Conservation (phyloP, 2,113 vertebrate genomes). For the Chaetops frenatus region DNA sequence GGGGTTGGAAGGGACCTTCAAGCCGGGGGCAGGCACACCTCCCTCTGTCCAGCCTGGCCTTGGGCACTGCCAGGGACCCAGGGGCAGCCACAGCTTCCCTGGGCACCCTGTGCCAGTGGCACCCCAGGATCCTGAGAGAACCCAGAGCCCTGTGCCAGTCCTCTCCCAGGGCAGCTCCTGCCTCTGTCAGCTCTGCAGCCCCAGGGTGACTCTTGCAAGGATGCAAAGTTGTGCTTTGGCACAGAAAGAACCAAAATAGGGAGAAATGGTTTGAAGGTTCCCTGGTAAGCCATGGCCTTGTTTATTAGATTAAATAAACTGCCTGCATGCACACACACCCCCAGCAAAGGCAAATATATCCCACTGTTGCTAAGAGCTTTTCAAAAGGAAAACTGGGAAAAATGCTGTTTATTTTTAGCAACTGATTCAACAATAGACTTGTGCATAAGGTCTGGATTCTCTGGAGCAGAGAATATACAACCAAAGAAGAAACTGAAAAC, state of each 20-base stretch:
- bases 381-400: slow-evolving; percentile 13
- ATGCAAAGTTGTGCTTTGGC: not conserved
- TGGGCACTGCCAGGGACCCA: not conserved
- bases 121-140: not conserved
- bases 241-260: not conserved
- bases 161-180: not conserved
- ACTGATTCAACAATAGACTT: slow-evolving; percentile 42
- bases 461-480: not conserved
- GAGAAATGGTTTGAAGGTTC: not conserved
- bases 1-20: not conserved
- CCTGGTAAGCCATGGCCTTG: not conserved
- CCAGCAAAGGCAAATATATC: slow-evolving; percentile 20
- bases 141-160: not conserved
- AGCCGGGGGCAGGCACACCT: not conserved
- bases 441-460: not conserved
- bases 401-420: slow-evolving; percentile 66
- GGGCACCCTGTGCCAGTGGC: not conserved
- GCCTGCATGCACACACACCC: not conserved
- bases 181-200: not conserved
- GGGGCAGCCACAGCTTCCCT: not conserved
- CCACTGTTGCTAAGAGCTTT: slow-evolving; percentile 58
- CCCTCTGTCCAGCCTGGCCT: not conserved
- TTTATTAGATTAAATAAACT: not conserved
- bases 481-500: not conserved
- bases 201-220: not conserved